Evolutionary conservation across 2,797 vertebrate species (phyloP).

Genomic region (Diplodus puntazzo): DNA sequence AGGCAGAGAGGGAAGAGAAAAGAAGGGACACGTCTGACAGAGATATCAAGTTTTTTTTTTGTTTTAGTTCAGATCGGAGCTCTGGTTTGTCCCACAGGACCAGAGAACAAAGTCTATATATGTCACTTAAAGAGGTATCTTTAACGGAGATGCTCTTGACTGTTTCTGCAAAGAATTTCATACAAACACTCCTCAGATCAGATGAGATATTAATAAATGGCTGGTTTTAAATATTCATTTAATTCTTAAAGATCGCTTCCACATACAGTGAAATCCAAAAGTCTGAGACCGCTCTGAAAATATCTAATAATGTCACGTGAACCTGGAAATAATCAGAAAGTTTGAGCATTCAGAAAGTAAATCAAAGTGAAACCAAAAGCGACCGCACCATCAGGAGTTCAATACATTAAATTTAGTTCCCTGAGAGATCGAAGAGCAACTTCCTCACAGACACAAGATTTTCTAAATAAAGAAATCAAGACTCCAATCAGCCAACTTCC

Average conservation of each 20-base stretch:
- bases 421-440: too few species aligned
- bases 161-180: background rate
- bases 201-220: background rate
- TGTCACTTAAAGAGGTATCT: background rate
- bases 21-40: constrained; percentile 1
- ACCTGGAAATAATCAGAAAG: too few species aligned
- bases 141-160: background rate
- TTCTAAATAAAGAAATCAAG: too few species aligned
- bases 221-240: background rate
- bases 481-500: too few species aligned
- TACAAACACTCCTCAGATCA: background rate
- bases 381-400: too few species aligned
- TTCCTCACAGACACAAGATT: too few species aligned
- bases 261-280: too few species aligned
- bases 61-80: background rate
- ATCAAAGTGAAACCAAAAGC: too few species aligned
- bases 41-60: background rate
- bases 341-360: too few species aligned
- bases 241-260: background rate
- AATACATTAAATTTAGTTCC: too few species aligned
- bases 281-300: too few species aligned
- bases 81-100: constrained; percentile 1
- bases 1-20: background rate
- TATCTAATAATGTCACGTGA: too few species aligned
- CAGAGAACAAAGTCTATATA: background rate